Conservation (phyloP, 1,140 invertebrate species). For the Linepithema humile region DNA sequence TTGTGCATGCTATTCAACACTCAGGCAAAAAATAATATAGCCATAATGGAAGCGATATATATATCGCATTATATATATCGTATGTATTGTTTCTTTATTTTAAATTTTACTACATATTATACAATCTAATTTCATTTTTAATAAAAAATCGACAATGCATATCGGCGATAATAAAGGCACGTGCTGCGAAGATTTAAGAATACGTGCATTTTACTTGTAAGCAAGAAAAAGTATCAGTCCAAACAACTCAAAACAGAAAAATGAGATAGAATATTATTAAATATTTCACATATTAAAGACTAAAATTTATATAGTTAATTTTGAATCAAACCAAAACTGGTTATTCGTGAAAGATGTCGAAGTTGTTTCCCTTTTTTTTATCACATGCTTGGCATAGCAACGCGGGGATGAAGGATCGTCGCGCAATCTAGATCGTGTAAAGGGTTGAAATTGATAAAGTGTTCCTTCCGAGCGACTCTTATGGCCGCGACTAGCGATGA, state of each 20-base stretch:
- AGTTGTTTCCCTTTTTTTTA: background rate
- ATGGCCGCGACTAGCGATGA: constrained; percentile 19
- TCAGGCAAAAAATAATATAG: too few relatives aligned
- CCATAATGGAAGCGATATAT: too few relatives aligned
- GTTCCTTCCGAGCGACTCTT: constrained; percentile 15
- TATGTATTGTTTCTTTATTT: too few relatives aligned
- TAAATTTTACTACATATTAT: too few relatives aligned
- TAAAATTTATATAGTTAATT: constrained; percentile 18
- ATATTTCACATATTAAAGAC: constrained; percentile 5
- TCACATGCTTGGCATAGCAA: background rate
- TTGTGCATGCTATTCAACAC: too few relatives aligned
- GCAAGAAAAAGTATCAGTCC: background rate
- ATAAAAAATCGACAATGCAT: too few relatives aligned
- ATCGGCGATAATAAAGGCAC: too few relatives aligned
- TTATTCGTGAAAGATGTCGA: constrained; percentile 18
- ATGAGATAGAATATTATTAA: background rate
- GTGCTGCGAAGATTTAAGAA: background rate
- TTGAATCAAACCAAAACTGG: background rate
- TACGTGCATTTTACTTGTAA: background rate
- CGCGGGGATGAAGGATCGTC: background rate
- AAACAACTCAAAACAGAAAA: background rate
- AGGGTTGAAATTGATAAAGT: constrained; percentile 58
- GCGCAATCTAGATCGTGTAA: constrained; percentile 45
- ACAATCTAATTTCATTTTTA: too few relatives aligned
- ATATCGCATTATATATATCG: too few relatives aligned